phyloP scores from a whole-genome alignment of 2,797 vertebrate genomes.

The Anolis apletophallus region DNA sequence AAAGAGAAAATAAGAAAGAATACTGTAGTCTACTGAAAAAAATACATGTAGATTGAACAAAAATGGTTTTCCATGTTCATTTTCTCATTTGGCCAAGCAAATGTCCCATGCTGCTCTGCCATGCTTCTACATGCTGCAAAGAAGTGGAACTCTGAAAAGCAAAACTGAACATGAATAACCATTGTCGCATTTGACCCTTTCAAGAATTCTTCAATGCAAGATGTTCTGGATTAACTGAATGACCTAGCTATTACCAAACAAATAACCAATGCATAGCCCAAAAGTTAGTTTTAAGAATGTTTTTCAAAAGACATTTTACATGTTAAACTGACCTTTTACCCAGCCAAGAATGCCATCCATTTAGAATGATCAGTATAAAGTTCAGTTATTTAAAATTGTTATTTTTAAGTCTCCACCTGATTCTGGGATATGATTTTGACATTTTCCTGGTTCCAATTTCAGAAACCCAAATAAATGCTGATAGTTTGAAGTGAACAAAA shows the following conservation, averaged over 20 bases:
- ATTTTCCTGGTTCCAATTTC: not conserved
- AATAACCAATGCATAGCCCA: slow-evolving; percentile 6
- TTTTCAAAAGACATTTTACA: slow-evolving; percentile 2
- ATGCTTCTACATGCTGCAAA: slow-evolving; percentile 81
- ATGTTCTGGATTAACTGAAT: slow-evolving; percentile 36
- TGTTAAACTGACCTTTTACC: not conserved
- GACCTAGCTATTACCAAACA: slow-evolving; percentile 11
- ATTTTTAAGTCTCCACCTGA: not conserved
- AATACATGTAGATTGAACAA: slow-evolving; percentile 82
- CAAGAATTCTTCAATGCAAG: slow-evolving; percentile 69
- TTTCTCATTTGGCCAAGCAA: slow-evolving; percentile 75
- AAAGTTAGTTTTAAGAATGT: not conserved
- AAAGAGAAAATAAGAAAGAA: slow-evolving; percentile 92
- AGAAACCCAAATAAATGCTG: slow-evolving; percentile 26
- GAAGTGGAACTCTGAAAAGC: slow-evolving; percentile 76
- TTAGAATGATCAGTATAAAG: not conserved
- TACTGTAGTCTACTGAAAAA: slow-evolving; percentile 82
- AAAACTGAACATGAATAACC: slow-evolving; percentile 85
- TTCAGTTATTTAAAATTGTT: too few species aligned
- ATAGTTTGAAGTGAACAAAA: not conserved
- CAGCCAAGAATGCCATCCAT: not conserved
- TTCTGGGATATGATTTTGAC: not conserved
- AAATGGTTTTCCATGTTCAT: slow-evolving; percentile 86
- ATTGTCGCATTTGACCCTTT: slow-evolving; percentile 82
- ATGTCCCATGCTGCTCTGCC: slow-evolving; percentile 80